Evolutionary conservation across 2,888 invertebrate species (phyloP).

Genomic region (Macroteleia sp.): DNA sequence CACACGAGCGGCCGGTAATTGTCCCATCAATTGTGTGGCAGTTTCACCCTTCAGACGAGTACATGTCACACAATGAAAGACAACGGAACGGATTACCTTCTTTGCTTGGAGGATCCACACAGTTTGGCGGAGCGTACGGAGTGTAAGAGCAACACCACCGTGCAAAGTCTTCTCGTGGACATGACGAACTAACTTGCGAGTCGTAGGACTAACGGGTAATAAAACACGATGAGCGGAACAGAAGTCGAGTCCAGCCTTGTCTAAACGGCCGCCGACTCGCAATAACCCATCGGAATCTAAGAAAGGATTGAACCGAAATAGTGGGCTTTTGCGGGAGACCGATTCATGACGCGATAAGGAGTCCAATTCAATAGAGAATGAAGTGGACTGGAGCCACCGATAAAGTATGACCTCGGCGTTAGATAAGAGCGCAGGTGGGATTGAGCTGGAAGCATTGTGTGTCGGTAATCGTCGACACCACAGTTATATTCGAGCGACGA

Average conservation of each 20-base stretch:
- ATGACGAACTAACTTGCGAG: background rate
- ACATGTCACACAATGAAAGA: conserved; percentile 43
- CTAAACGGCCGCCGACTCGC: background rate
- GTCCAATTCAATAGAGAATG: background rate
- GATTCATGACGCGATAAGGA: too few relatives aligned
- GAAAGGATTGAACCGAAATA: background rate
- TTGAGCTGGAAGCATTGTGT: too few relatives aligned
- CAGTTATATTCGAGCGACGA: too few relatives aligned
- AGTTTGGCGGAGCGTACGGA: conserved; percentile 27
- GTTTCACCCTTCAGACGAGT: background rate
- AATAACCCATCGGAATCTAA: background rate
- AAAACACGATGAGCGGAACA: background rate
- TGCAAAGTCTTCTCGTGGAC: conserved; percentile 32
- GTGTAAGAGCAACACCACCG: conserved; percentile 35
- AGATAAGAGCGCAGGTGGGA: too few relatives aligned
- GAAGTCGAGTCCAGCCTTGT: background rate
- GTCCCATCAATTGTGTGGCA: background rate
- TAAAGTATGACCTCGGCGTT: background rate
- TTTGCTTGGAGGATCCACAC: conserved; percentile 30
- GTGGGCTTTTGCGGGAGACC: background rate
- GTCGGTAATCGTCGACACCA: too few relatives aligned
- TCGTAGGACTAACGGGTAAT: background rate
- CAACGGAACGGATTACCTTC: conserved; percentile 1
- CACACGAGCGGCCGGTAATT: too few relatives aligned
- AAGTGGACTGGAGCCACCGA: background rate